Base-by-base conservation (phyloP, 2,797 vertebrate genomes). In the Forpus xanthops region DNA sequence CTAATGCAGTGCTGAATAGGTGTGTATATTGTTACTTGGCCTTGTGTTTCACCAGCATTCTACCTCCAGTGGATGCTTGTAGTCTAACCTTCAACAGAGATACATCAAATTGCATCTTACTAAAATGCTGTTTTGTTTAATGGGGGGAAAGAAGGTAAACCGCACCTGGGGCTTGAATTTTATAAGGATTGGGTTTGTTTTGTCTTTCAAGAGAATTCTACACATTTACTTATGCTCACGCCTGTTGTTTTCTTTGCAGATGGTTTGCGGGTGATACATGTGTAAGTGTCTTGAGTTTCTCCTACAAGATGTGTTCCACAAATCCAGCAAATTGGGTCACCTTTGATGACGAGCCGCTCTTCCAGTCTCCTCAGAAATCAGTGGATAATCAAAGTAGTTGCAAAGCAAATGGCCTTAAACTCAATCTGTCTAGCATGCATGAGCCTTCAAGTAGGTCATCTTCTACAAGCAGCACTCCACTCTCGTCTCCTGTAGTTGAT, bases 311-410 rank as follows among this genome's bases (percentile, higher is more conserved):
- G 99, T 99, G 98, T 91, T 99, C 99, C 75, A 98, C 98, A 53
- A 99, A 99, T 97, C 98, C 99, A 94, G 98, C 98, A 74, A 99
- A 98, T 88, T 99, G 99, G 99, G 99, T 99, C 94, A 99, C 99
- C 12, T 99, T 99, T 79, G 99, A 99, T 62, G 99, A 99, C 2
- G 98, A 98, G 61, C 96, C 98, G 0, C 92, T 98, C 11, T 97
- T 98, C 86, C 97, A 98, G 7, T 98, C 98, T 9, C 98, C 98
- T 95, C 98, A 98, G 93, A 99, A 98, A 96, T 85, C 91, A 1
- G 85, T 42, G 64, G 98, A 97, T 89, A 98, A 87, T 96, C 97
- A 98, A 91, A 97, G 97, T 4, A 94, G 98, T 13, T 98, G 98
- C 41, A 98, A 98, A 95, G 98, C 99, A 68, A 99, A 99, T 52